These are phyloP conservation scores for Siniperca undulata DNA, from an alignment of 2,797 vertebrate genomes.

Conservation along the genomic window DNA sequence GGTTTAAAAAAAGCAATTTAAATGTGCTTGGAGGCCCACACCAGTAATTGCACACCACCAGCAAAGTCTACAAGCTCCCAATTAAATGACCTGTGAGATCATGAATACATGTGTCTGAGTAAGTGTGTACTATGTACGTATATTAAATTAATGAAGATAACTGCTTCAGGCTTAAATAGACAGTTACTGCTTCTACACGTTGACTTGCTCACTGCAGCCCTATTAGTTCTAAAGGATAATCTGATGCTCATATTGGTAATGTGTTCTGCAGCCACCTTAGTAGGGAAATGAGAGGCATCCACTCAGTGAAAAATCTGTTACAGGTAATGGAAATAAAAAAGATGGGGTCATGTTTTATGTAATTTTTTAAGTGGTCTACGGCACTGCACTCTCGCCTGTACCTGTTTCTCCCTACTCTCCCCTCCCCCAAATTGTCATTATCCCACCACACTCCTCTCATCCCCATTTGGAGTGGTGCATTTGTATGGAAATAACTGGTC, in stretches of 20 bases:
- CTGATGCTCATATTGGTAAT: constrained; percentile 57
- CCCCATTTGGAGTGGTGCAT: constrained; percentile 73
- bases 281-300: constrained; percentile 63
- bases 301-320: constrained; percentile 69
- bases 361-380: constrained; percentile 55
- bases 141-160: constrained; percentile 77
- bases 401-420: constrained; percentile 42
- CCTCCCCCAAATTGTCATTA: constrained; percentile 57
- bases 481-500: constrained; percentile 82
- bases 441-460: constrained; percentile 64
- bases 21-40: constrained; percentile 76
- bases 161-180: constrained; percentile 71
- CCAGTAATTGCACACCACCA: constrained; percentile 78
- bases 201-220: constrained; percentile 42
- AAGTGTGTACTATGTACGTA: constrained; percentile 58
- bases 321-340: constrained; percentile 73
- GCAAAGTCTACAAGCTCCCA: constrained; percentile 57
- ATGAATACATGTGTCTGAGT: constrained; percentile 54
- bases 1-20: constrained; percentile 78
- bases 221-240: constrained; percentile 58
- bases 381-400: constrained; percentile 46
- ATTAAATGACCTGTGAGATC: constrained; percentile 70
- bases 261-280: constrained; percentile 41
- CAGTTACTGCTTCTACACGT: constrained; percentile 41
- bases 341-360: constrained; percentile 67